Evolutionary conservation across 2,113 vertebrate species (phyloP).

Genomic region (human (Homo sapiens)): GRCh38 chr22:50158001-50158500

Average conservation of each 20-base stretch:
- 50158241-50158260: neutral
- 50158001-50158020: accelerated
- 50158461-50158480: neutral
- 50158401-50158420: neutral
- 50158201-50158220: slow-evolving; percentile 89
- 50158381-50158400: neutral
- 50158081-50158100: slow-evolving; percentile 98
- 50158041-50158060: slow-evolving; percentile 83
- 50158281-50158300: neutral
- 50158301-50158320: neutral
- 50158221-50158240: neutral
- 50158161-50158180: slow-evolving; percentile 87
- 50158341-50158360: neutral
- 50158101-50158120: slow-evolving; percentile 92
- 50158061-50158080: slow-evolving; percentile 91
- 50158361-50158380: accelerated
- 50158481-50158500: neutral
- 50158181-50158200: slow-evolving; percentile 93
- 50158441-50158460: neutral
- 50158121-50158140: slow-evolving; percentile 95
- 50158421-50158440: neutral
- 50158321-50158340: neutral
- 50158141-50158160: slow-evolving; percentile 85
- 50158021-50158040: neutral
- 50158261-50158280: neutral